A percentile compares a stretch with the other conserved stretches of the same genome.
Evolutionary conservation across 2,797 vertebrate species (phyloP).

Genomic region (Benthosema pterotum): DNA sequence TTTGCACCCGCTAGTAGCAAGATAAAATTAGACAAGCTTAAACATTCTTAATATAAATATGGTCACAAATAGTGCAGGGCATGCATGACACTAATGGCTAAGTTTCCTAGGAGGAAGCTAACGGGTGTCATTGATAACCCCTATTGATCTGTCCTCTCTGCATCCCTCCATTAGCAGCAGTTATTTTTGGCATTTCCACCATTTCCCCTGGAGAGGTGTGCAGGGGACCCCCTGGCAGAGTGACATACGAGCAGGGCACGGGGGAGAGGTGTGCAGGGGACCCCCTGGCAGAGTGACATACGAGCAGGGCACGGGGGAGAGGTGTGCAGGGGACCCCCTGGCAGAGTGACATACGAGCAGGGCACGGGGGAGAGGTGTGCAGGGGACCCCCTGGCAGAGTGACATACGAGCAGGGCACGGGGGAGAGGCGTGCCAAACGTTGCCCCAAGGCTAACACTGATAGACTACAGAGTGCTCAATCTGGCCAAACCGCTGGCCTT

Average conservation of each 20-base stretch:
- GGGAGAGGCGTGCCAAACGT: conserved; percentile 52
- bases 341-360: conserved; percentile 70
- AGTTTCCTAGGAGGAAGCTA: conserved; percentile 64
- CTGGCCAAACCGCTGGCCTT: conserved; percentile 47
- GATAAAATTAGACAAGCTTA: background rate
- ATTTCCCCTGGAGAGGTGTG: conserved; percentile 58
- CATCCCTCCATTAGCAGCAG: conserved; percentile 62
- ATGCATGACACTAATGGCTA: conserved; percentile 41
- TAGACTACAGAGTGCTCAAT: conserved; percentile 44
- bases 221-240: conserved; percentile 67
- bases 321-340: conserved; percentile 68
- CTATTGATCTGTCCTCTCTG: conserved; percentile 75
- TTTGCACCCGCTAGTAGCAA: background rate
- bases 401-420: conserved; percentile 67
- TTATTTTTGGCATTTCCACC: conserved; percentile 75
- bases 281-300: conserved; percentile 72
- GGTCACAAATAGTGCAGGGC: conserved; percentile 46
- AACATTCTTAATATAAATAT: conserved; percentile 3
- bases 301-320: conserved; percentile 55
- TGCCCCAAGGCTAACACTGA: conserved; percentile 55
- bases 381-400: conserved; percentile 69
- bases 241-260: conserved; percentile 71
- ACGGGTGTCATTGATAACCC: conserved; percentile 71
- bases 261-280: no score
- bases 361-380: conserved; percentile 54